Evolutionary conservation across 1,140 invertebrate genomes (phyloP), one percentile per base, ranked within the genome.

Genomic region (Manduca sexta): DNA sequence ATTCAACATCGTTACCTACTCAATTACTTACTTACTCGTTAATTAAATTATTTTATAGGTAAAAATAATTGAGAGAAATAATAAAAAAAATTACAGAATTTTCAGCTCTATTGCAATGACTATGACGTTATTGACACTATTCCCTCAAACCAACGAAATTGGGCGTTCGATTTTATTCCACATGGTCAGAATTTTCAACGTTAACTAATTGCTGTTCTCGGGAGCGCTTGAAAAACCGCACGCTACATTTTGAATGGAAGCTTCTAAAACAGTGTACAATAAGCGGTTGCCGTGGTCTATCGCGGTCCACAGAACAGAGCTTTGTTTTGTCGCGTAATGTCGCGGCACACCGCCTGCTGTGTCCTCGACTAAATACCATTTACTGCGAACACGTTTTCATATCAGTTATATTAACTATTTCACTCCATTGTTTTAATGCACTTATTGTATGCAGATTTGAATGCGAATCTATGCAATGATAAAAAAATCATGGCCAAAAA

Each of bases 201-300:
- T 41, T 12, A 47, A 16, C 18, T 56, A 55, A 55, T 55, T 45
- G 47, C 14, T 40, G 46, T 41, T 33, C 37, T 7, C n/a, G 2
- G 11, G 11, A 12, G 46, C 14, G 34, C 43, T 56, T 15, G 42
- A 52, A 52, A 49, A 56, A 51, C 45, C 52, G 35, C 48, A 51
- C 38, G 45, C 49, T 40, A 54, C 54, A 53, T 48, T 56, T 57
- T 52, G 45, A 53, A 56, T 52, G 45, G 41, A 13, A 12, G 18
- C 30, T 38, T 39, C 45, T 56, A 42, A 61, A 57, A 61, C 54
- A 57, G 53, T 61, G 49, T 48, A 49, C 58, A 49, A 56, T 60
- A 60, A 60, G 45, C 52, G 58, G 43, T 40, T 12, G 18, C 41
- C 40, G 45, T 17, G 40, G 39, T 40, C 18, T 14, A 31, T 13